Percentiles rank a stretch among this genome's conserved stretches.
Conservation (phyloP, 2,888 invertebrate genomes). For the Phragmatobia fuliginosa region DNA sequence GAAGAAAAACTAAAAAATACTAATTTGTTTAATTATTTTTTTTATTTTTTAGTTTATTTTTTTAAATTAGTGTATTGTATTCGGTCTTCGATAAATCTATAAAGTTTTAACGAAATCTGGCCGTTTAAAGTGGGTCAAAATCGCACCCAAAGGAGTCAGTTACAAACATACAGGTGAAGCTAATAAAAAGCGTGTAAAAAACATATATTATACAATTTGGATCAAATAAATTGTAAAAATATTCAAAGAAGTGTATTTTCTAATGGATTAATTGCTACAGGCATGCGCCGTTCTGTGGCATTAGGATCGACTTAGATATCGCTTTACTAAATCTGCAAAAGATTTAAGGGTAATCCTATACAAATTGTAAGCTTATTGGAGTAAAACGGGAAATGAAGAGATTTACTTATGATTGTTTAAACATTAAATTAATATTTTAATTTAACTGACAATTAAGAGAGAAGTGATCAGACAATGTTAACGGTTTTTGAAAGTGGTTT, state of each 20-base stretch:
- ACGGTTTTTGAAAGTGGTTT: neutral
- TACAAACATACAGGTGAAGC: too few species aligned
- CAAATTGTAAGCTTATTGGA: neutral
- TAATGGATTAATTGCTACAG: conserved; percentile 11
- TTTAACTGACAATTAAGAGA: neutral
- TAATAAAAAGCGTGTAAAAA: too few species aligned
- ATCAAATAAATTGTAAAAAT: conserved; percentile 12
- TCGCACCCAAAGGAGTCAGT: too few species aligned
- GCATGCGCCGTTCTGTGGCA: neutral
- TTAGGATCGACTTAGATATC: conserved; percentile 4
- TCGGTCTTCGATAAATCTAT: too few species aligned
- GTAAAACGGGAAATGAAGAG: neutral
- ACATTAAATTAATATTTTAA: neutral
- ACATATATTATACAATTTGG: too few species aligned
- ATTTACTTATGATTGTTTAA: neutral
- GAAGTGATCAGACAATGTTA: neutral
- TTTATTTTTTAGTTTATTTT: too few species aligned
- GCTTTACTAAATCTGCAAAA: neutral
- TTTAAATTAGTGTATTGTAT: too few species aligned
- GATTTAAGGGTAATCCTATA: neutral
- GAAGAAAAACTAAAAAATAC: too few species aligned
- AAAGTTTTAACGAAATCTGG: too few species aligned
- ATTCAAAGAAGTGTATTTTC: neutral
- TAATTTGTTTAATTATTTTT: too few species aligned
- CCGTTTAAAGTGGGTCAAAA: too few species aligned